Evolutionary conservation across 2,888 invertebrate genomes (phyloP).

Genomic region (Habroteleia sp.): DNA sequence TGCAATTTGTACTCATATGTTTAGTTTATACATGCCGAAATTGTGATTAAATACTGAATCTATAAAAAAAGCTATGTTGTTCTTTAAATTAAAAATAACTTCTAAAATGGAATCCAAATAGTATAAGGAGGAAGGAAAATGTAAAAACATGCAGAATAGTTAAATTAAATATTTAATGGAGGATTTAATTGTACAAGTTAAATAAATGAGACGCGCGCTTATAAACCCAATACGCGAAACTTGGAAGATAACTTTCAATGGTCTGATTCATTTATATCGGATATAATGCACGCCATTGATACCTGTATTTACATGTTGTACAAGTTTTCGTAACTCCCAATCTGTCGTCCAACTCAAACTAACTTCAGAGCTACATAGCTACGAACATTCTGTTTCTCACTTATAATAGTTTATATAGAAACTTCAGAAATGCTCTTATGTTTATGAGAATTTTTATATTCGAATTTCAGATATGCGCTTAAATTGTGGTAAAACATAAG

Average conservation of each 20-base stretch:
- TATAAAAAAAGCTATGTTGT: no score
- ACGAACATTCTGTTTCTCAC: constrained; percentile 59
- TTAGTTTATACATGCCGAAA: no score
- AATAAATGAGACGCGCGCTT: neutral
- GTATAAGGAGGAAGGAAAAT: no score
- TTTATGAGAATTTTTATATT: constrained; percentile 72
- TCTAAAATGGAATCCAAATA: no score
- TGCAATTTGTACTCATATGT: no score
- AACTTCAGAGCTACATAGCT: constrained; percentile 46
- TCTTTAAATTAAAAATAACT: no score
- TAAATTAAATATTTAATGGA: no score
- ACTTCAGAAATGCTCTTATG: constrained; percentile 70
- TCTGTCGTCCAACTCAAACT: constrained; percentile 46
- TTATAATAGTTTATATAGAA: constrained; percentile 74
- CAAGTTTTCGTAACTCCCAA: constrained; percentile 71
- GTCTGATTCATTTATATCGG: constrained; percentile 41
- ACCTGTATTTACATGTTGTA: constrained; percentile 76
- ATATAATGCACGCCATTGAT: constrained; percentile 68
- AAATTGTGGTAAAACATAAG: no score
- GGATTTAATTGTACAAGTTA: no score
- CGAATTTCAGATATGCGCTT: constrained; percentile 68
- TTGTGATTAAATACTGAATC: no score
- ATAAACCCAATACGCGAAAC: constrained; percentile 4
- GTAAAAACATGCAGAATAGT: no score
- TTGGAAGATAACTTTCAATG: constrained; percentile 11